Evolutionary conservation across 2,888 invertebrate genomes (phyloP).

Genomic region (Coleophora deauratella): DNA sequence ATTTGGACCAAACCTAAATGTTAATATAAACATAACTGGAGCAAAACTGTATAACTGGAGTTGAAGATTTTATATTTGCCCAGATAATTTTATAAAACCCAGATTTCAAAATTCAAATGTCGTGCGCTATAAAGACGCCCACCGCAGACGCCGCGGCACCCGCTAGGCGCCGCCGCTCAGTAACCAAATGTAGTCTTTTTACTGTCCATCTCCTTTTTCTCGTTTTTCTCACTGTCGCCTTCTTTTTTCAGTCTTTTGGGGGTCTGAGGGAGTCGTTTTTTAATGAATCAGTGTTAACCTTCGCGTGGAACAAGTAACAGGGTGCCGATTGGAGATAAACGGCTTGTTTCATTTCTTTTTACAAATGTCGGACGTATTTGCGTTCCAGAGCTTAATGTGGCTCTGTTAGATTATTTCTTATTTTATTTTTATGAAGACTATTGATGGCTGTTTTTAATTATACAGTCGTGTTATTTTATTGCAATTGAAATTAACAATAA

Average conservation of each 20-base stretch:
- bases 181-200: slow-evolving; percentile 67
- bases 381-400: too few species aligned
- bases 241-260: slow-evolving; percentile 70
- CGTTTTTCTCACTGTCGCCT: slow-evolving; percentile 35
- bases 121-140: slow-evolving; percentile 35
- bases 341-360: slow-evolving; percentile 27
- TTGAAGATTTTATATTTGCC: too few species aligned
- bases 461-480: too few species aligned
- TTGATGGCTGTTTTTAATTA: too few species aligned
- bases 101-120: slow-evolving; percentile 26
- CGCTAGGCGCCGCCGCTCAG: slow-evolving; percentile 71
- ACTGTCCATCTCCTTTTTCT: slow-evolving; percentile 40
- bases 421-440: slow-evolving; percentile 2
- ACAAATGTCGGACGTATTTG: not conserved
- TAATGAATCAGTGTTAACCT: slow-evolving; percentile 74
- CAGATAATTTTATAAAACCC: too few species aligned
- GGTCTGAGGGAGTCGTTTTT: slow-evolving; percentile 64
- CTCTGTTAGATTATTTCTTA: slow-evolving; percentile 17
- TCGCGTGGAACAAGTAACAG: slow-evolving; percentile 67
- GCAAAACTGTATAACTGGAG: too few species aligned
- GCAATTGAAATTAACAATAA: too few species aligned
- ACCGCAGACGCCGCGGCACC: slow-evolving; percentile 66
- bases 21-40: too few species aligned
- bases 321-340: slow-evolving; percentile 72
- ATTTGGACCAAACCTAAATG: too few species aligned